A percentile compares a stretch with the other conserved stretches of the same genome.
Evolutionary conservation across 1,140 invertebrate genomes (phyloP).

Genomic region (Pachyrhynchus sulphureomaculatus): DNA sequence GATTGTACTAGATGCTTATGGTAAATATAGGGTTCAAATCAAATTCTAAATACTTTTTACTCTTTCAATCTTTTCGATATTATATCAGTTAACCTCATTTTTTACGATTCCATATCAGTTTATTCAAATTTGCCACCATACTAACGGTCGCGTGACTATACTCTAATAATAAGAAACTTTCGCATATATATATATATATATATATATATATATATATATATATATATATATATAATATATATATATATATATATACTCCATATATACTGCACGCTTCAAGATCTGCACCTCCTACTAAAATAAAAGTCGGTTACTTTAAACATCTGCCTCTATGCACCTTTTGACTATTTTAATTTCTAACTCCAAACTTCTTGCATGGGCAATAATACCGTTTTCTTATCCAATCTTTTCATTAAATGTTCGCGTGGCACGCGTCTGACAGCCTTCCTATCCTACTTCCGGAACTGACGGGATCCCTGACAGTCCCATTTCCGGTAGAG

Average conservation of each 20-base stretch:
- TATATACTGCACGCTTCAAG: neutral
- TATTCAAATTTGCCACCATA: too few species aligned
- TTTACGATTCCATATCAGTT: too few species aligned
- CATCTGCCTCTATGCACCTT: conserved; percentile 8
- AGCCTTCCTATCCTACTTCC: conserved; percentile 32
- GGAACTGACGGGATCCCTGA: conserved; percentile 24
- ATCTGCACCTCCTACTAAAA: neutral
- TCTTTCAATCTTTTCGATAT: too few species aligned
- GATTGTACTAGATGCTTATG: too few species aligned
- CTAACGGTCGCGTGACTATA: too few species aligned
- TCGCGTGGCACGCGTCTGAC: conserved; percentile 17
- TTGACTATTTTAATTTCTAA: neutral
- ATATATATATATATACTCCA: neutral
- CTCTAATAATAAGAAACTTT: too few species aligned
- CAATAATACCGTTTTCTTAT: conserved; percentile 1
- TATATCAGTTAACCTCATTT: too few species aligned
- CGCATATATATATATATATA: too few species aligned
- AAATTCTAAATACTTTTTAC: too few species aligned
- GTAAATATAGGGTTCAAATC: too few species aligned
- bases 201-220: too few species aligned
- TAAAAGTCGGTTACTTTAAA: conserved; percentile 5
- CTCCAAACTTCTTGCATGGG: neutral
- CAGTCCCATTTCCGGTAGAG: conserved; percentile 27
- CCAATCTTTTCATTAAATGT: conserved; percentile 2
- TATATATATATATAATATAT: too few species aligned